Percentiles rank a stretch among this genome's conserved stretches.
Evolutionary conservation across 92 coral and sea anemone genomes (phyloP).

Genomic region (Chrysogorgia sp.): DNA sequence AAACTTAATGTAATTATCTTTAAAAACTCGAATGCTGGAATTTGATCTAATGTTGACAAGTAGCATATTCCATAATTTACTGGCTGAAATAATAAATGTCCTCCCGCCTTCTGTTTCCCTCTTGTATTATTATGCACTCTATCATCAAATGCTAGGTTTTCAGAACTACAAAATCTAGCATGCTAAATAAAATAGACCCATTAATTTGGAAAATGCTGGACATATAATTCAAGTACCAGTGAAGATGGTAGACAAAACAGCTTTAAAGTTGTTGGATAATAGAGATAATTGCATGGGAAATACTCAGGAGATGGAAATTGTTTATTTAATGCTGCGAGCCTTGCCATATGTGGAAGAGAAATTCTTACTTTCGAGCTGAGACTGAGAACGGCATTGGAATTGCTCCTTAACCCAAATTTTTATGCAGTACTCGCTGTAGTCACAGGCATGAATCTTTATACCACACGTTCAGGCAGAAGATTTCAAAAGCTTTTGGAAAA

Average conservation of each 20-base stretch:
- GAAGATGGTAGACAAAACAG: constrained; percentile 21
- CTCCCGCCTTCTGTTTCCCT: too few species aligned
- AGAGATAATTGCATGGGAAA: constrained; percentile 3
- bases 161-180: constrained; percentile 1
- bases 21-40: too few species aligned
- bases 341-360: constrained; percentile 50
- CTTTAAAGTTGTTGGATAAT: constrained; percentile 3
- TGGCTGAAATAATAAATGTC: too few species aligned
- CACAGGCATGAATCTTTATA: constrained; percentile 20
- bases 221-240: constrained; percentile 2
- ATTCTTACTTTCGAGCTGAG: constrained; percentile 39
- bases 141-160: not conserved
- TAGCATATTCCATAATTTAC: too few species aligned
- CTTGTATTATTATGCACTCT: too few species aligned
- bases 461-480: constrained; percentile 17
- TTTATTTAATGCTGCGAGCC: constrained; percentile 61
- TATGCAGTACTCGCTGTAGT: constrained; percentile 41
- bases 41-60: too few species aligned
- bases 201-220: constrained; percentile 17
- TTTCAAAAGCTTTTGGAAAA: constrained; percentile 41
- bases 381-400: constrained; percentile 54
- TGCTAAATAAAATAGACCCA: constrained; percentile 4
- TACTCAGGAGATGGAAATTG: constrained; percentile 66
- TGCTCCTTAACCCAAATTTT: constrained; percentile 43
- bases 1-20: too few species aligned